These are phyloP conservation scores for Glomeris maerens DNA, from an alignment of 1,140 invertebrate genomes.

Conservation along the genomic window DNA sequence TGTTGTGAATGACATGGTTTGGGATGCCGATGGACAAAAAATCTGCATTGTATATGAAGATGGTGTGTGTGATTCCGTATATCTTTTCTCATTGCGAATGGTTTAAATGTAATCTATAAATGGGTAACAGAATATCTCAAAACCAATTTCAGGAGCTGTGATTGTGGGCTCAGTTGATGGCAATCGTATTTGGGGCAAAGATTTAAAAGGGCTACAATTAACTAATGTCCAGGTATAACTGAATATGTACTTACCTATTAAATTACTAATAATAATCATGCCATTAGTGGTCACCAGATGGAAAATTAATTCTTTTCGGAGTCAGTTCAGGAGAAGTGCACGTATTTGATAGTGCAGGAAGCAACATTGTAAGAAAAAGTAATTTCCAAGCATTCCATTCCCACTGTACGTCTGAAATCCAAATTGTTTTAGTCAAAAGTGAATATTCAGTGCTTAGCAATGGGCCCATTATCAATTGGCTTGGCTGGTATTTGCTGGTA, in stretches of 20 bases:
- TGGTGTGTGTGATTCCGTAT: slow-evolving; percentile 38
- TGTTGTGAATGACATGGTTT: slow-evolving; percentile 85
- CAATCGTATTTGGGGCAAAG: slow-evolving; percentile 95
- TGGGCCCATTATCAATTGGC: slow-evolving; percentile 32
- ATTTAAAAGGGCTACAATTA: slow-evolving; percentile 56
- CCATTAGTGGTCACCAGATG: slow-evolving; percentile 86
- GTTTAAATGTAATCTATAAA: too few relatives aligned
- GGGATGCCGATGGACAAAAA: slow-evolving; percentile 89
- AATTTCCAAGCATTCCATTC: slow-evolving; percentile 1
- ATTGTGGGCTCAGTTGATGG: slow-evolving; percentile 94
- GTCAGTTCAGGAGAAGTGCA: slow-evolving; percentile 79
- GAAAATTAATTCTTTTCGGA: slow-evolving; percentile 77
- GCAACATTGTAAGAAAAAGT: slow-evolving; percentile 39
- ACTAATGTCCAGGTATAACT: slow-evolving; percentile 32
- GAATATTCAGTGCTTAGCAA: slow-evolving; percentile 43
- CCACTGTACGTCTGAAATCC: slow-evolving; percentile 1
- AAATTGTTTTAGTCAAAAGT: slow-evolving; percentile 44
- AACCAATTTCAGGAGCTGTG: slow-evolving; percentile 46
- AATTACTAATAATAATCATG: slow-evolving; percentile 5
- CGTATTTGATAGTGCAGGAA: slow-evolving; percentile 83
- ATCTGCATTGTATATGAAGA: slow-evolving; percentile 99
- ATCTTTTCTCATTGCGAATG: not conserved
- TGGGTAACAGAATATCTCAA: too few relatives aligned
- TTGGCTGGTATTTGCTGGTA: slow-evolving; percentile 78
- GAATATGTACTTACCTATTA: not conserved